Evolutionary conservation across 2,113 vertebrate species (phyloP).

Genomic region (Bungarus multicinctus): DNA sequence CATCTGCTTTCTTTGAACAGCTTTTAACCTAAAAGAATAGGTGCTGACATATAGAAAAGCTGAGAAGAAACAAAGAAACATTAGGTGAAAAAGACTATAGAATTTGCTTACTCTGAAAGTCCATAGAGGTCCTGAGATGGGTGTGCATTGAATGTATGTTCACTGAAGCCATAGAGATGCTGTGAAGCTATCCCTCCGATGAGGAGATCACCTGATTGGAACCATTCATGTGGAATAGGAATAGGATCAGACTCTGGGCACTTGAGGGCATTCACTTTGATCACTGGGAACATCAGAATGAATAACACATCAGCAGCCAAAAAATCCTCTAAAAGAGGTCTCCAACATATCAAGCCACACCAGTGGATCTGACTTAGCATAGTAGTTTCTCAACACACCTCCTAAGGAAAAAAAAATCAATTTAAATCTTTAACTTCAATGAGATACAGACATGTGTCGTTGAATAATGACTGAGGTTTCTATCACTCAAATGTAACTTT

Average conservation of each 20-base stretch:
- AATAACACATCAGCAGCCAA: neutral
- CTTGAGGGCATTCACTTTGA: neutral
- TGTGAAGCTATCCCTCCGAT: neutral
- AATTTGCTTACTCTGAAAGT: neutral
- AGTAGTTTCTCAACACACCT: neutral
- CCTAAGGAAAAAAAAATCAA: neutral
- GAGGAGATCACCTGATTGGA: neutral
- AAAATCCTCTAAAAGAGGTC: neutral
- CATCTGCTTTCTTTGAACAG: neutral
- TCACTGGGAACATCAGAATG: neutral
- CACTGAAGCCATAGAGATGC: neutral
- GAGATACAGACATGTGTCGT: neutral
- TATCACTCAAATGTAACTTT: neutral
- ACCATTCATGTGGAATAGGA: neutral
- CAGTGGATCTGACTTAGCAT: neutral
- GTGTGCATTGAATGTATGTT: neutral
- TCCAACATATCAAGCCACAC: neutral
- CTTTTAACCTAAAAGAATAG: neutral
- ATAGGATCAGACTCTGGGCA: neutral
- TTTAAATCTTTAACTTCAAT: neutral
- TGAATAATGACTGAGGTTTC: neutral
- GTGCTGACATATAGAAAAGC: neutral
- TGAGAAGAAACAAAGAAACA: neutral
- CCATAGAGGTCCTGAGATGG: neutral
- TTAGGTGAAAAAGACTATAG: neutral